Evolutionary conservation across 64 coral and sea anemone species (phyloP).

Genomic region (Stichodactyla mertensii): DNA sequence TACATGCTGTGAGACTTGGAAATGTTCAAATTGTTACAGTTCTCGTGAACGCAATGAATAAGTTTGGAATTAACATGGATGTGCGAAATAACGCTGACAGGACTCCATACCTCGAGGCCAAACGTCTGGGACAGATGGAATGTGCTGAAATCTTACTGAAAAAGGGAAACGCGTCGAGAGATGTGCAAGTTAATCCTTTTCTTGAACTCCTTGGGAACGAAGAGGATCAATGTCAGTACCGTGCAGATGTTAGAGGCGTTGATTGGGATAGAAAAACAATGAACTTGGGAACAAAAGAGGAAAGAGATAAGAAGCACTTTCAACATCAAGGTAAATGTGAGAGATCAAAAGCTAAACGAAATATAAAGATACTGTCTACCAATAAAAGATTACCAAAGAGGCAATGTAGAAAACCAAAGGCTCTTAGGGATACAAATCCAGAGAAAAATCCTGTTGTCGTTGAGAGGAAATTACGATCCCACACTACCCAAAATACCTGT

Average conservation of each 20-base stretch:
- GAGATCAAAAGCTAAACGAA: neutral
- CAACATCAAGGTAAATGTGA: neutral
- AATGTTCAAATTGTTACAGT: constrained; percentile 58
- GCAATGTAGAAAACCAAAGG: neutral
- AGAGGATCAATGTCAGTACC: neutral
- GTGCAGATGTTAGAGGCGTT: constrained; percentile 20
- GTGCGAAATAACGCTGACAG: constrained; percentile 77
- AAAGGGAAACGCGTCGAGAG: constrained; percentile 58
- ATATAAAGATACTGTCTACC: neutral
- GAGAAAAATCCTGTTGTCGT: neutral
- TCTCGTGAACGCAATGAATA: constrained; percentile 64
- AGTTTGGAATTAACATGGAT: constrained; percentile 79
- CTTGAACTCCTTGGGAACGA: constrained; percentile 49
- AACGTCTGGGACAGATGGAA: constrained; percentile 41
- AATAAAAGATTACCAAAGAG: neutral
- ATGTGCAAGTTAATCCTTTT: constrained; percentile 91
- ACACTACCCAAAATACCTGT: neutral
- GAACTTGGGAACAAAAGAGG: neutral
- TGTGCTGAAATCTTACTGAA: constrained; percentile 56
- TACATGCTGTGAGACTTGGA: constrained; percentile 66
- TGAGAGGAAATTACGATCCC: neutral
- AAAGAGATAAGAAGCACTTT: neutral
- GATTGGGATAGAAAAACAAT: neutral
- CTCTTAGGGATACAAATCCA: neutral
- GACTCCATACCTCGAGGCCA: constrained; percentile 88